Evolutionary conservation across 2,113 vertebrate species (phyloP).

Genomic region (Asarcornis scutulata): DNA sequence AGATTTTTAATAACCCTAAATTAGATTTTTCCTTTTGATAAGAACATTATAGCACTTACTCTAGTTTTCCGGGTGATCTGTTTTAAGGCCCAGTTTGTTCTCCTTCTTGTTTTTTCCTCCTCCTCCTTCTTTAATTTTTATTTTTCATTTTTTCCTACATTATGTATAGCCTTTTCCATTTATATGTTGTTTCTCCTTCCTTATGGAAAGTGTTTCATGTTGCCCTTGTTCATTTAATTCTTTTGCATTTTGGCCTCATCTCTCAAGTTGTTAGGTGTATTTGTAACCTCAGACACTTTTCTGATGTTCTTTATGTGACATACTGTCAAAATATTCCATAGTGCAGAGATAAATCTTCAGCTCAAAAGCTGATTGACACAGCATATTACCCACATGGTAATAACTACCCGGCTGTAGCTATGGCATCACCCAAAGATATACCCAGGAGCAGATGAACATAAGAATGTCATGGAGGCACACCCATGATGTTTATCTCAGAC

Average conservation of each 20-base stretch:
- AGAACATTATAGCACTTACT: neutral
- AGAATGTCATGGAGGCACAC: neutral
- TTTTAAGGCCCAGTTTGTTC: neutral
- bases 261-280: neutral
- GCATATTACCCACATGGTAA: neutral
- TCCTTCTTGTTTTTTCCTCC: neutral
- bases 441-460: neutral
- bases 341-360: neutral
- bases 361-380: rapidly evolving
- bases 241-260: neutral
- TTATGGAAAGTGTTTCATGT: neutral
- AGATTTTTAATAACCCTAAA: neutral
- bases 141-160: too few species aligned
- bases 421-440: neutral
- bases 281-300: neutral
- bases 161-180: neutral
- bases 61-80: neutral
- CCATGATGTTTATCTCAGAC: neutral
- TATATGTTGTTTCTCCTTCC: neutral
- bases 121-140: neutral
- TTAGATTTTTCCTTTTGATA: neutral
- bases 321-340: neutral
- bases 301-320: neutral
- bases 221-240: neutral
- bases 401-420: neutral